Evolutionary conservation across 2,888 invertebrate genomes (phyloP).

Genomic region (Ryuthela nishihirai): DNA sequence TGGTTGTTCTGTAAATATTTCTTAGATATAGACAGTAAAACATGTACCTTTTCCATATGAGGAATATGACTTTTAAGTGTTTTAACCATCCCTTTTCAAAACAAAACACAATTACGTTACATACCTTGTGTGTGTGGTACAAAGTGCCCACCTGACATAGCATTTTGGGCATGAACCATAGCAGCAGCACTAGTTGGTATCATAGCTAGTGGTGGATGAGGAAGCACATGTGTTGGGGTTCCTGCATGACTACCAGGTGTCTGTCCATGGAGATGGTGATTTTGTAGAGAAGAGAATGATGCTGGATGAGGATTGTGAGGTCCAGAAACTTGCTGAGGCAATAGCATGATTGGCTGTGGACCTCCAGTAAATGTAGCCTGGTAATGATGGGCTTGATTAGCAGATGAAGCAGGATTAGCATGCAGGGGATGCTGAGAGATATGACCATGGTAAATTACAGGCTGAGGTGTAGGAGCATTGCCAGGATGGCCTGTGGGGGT

Average conservation of each 20-base stretch:
- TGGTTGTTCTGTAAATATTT: no score
- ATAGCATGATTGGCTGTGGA: constrained; percentile 28
- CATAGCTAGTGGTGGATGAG: constrained; percentile 23
- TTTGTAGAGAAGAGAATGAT: constrained; percentile 22
- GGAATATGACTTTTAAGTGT: no score
- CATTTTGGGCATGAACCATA: constrained; percentile 31
- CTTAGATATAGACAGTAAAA: no score
- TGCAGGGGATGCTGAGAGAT: constrained; percentile 32
- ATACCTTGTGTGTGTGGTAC: constrained; percentile 36
- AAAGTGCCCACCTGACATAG: constrained; percentile 20
- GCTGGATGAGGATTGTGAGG: constrained; percentile 24
- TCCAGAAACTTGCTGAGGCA: constrained; percentile 13
- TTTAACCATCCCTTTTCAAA: no score
- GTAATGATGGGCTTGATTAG: constrained; percentile 25
- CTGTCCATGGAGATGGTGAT: constrained; percentile 32
- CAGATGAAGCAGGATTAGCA: constrained; percentile 11
- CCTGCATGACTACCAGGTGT: constrained; percentile 32
- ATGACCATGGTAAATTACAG: constrained; percentile 33
- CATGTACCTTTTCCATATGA: no score
- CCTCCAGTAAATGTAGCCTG: constrained; percentile 14
- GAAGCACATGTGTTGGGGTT: constrained; percentile 32
- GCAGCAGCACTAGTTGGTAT: constrained; percentile 34
- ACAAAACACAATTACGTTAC: neutral
- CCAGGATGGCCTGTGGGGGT: constrained; percentile 35
- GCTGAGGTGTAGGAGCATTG: constrained; percentile 32